Base-by-base conservation (phyloP, 2,797 vertebrate genomes). In the Anniella stebbinsi region DNA sequence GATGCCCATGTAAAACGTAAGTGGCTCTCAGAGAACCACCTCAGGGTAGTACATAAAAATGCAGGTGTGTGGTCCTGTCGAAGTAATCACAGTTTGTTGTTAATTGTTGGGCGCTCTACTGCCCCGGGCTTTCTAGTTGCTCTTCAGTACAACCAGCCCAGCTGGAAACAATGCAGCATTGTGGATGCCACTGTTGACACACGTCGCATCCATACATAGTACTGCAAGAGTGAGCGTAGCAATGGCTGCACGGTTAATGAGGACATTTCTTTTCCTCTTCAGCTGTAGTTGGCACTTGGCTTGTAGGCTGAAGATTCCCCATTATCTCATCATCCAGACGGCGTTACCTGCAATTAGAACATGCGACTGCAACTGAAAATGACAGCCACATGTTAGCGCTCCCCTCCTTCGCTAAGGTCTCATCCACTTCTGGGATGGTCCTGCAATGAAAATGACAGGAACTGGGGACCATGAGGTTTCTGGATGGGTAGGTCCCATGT, bases 21-120 rank as follows among this genome's bases (percentile, higher is more conserved):
- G 45, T 88, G 51, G 54, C 38, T 70, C 23, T 33, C 63, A 60
- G 73, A 38, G 38, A 82, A 81, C 60, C 30, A 86, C 38, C 38
- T 89, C 80, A 88, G 70, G 73, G 73, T 45, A 92, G 83, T 84
- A 88, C 91, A 95, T 94, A 93, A 95, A 96, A 95, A 90, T 70
- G 92, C 81, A 93, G 93, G 89, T 87, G 21, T 92, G 90, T 72
- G 86, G 69, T 94, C 92, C 67, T 87, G 88, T 86, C 95, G 87
- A 95, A 89, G 92, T 94, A 11, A 73, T 57, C 41, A 21, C 9
- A 30, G 45, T 86, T 80, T 28, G n/a, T 63, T 80, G 76, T 23
- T 86, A 69, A 80, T 28, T 69, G 76, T 78, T 4, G 12, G 60
- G 30, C 54, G 15, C 45, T 69, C 18, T 54, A 41, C 48, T 12